Conservation (phyloP, 1,140 invertebrate species). For the Eumaeus atala region DNA sequence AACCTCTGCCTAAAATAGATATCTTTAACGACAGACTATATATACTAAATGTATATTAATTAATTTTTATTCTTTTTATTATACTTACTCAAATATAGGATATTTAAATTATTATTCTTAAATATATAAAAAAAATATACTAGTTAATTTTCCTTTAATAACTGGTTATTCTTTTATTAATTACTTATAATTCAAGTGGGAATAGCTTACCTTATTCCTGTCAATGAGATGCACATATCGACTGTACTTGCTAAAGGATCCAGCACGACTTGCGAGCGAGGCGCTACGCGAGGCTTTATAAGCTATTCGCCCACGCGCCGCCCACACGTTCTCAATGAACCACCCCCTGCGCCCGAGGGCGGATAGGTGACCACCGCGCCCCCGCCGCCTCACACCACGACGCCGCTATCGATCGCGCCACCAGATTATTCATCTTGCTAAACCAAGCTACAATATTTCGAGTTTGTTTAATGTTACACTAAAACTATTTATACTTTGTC, state of each 20-base stretch:
- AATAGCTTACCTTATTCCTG: slow-evolving; percentile 29
- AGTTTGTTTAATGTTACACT: slow-evolving; percentile 6
- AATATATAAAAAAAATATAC: no score
- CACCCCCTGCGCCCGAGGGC: slow-evolving; percentile 33
- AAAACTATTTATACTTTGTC: neutral
- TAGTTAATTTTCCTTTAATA: neutral
- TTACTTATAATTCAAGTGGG: slow-evolving; percentile 7
- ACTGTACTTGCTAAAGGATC: slow-evolving; percentile 35
- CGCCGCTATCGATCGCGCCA: slow-evolving; percentile 60
- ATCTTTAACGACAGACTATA: no score
- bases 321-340: slow-evolving; percentile 79
- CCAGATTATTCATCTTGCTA: slow-evolving; percentile 67
- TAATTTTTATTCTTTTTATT: no score
- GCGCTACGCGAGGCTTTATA: slow-evolving; percentile 72
- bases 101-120: no score
- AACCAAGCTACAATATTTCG: slow-evolving; percentile 32
- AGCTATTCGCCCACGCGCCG: slow-evolving; percentile 68
- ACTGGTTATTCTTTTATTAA: slow-evolving; percentile 9
- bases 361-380: slow-evolving; percentile 18
- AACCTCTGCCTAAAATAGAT: no score
- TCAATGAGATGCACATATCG: slow-evolving; percentile 48
- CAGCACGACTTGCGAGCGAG: slow-evolving; percentile 50
- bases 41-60: no score
- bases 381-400: slow-evolving; percentile 28
- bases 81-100: no score